Base-by-base conservation (phyloP, 2,797 vertebrate genomes). In the Sebastes matsubarae region DNA sequence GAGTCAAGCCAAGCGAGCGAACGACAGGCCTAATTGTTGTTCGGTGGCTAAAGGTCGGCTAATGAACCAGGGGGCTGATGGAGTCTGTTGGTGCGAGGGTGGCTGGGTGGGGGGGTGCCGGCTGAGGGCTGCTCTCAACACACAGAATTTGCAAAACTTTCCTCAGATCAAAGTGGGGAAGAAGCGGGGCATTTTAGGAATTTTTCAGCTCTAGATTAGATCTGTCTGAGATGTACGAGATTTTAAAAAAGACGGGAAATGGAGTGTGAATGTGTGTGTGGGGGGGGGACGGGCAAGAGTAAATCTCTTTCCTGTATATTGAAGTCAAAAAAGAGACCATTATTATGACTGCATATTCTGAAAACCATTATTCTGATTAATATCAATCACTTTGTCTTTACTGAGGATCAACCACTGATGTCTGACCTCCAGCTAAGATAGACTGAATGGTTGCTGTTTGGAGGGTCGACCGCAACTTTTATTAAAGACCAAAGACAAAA, bases 21-120 rank as follows among this genome's bases (percentile, higher is more conserved):
- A 94, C 95, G 94, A 96, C 95, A 96, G 94, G 94, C 95, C 94
- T 97, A 97, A 97, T 97, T 96, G 96, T 97, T 96, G 94, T 92
- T 94, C 94, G 90, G 94, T 90, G 85, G 96, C 95, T 96, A 96
- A 96, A 96, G 95, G 95, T 97, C 93, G 93, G 85, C 96, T 97
- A 97, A 97, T 97, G 96, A 98, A 97, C 92, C 95, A 84, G 89
- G 92, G 93, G 93, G 94, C 94, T 94, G 93, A 94, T 80, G 85
- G 91, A 91, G 94, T 93, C 86, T 79, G 93, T 89, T 73, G 84
- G 93, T 90, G 82, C 93, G 91, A 95, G 93, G 96, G 92, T 94
- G 95, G 91, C 89, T 88, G 90, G 92, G 90, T 13, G 9, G 55
- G 55, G 66, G 68, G 30, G 94, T 88, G 92, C 85, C 90, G 90